These are phyloP conservation scores for Melanophora roralis DNA, from an alignment of 2,888 invertebrate genomes.

Conservation along the genomic window DNA sequence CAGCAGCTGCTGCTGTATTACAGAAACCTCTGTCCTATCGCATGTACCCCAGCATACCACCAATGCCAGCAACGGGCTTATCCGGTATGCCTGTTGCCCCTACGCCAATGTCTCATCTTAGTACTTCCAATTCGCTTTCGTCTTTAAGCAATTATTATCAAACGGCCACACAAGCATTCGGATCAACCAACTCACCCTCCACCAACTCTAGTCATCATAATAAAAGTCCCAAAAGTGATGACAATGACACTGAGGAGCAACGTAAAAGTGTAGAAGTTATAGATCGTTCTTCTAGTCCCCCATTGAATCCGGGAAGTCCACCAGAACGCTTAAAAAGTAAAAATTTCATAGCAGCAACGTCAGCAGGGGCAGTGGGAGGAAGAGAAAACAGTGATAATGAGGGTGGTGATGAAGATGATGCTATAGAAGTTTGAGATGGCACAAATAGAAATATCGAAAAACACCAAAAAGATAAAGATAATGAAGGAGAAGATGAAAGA, in stretches of 20 bases:
- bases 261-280: conserved; percentile 58
- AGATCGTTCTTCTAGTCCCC: conserved; percentile 73
- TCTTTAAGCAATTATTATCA: conserved; percentile 80
- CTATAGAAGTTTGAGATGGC: conserved; percentile 64
- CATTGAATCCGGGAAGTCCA: conserved; percentile 77
- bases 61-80: conserved; percentile 69
- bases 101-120: conserved; percentile 72
- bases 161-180: conserved; percentile 67
- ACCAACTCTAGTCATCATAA: conserved; percentile 49
- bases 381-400: conserved; percentile 49
- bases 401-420: conserved; percentile 64
- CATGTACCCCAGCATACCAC: conserved; percentile 77
- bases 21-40: conserved; percentile 92
- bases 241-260: conserved; percentile 59
- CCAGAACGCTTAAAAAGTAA: conserved; percentile 68
- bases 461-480: conserved; percentile 46
- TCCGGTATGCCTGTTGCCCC: conserved; percentile 63
- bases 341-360: background rate
- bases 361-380: background rate
- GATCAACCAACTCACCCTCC: conserved; percentile 56
- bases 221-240: conserved; percentile 60
- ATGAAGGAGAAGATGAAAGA: conserved; percentile 57
- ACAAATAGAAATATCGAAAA: background rate
- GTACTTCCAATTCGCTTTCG: conserved; percentile 81
- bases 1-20: conserved; percentile 84